phyloP scores from a whole-genome alignment of 2,888 invertebrate species.

The Esperia sulphurella region DNA sequence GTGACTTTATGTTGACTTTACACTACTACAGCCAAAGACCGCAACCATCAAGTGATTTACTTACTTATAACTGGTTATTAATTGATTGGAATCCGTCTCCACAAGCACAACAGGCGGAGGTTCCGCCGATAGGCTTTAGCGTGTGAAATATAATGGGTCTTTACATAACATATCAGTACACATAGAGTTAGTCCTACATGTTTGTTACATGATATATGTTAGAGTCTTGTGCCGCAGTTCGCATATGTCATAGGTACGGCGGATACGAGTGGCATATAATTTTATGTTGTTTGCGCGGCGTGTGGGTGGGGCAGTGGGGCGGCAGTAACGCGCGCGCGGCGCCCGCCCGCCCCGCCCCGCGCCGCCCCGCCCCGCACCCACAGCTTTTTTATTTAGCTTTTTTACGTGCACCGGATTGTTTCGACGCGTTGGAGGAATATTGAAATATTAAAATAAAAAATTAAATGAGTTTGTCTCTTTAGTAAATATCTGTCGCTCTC shows the following conservation, averaged over 20 bases:
- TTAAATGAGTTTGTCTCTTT: not conserved
- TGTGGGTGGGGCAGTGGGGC: slow-evolving; percentile 60
- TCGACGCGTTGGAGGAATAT: slow-evolving; percentile 3
- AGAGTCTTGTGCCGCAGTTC: not conserved
- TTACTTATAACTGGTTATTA: no score
- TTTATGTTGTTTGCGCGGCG: slow-evolving; percentile 31
- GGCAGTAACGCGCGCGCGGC: slow-evolving; percentile 55
- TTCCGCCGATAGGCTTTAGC: no score
- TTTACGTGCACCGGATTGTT: slow-evolving; percentile 24
- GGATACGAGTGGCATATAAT: slow-evolving; percentile 24
- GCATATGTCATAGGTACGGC: slow-evolving; percentile 9
- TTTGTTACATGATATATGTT: no score
- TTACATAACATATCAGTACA: no score
- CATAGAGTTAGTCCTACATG: no score
- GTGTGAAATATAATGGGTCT: no score
- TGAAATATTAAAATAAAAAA: not conserved
- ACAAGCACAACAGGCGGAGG: no score
- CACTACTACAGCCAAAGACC: no score
- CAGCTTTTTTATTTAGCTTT: slow-evolving; percentile 30
- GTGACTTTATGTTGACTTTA: no score
- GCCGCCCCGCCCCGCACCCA: slow-evolving; percentile 11
- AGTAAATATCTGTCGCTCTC: no score
- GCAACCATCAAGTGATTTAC: no score
- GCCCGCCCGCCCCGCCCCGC: slow-evolving; percentile 40
- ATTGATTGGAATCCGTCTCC: no score